Evolutionary conservation across 1,140 invertebrate species (phyloP), one percentile per base, ranked within the genome.

Genomic region (Nephotettix cincticeps): DNA sequence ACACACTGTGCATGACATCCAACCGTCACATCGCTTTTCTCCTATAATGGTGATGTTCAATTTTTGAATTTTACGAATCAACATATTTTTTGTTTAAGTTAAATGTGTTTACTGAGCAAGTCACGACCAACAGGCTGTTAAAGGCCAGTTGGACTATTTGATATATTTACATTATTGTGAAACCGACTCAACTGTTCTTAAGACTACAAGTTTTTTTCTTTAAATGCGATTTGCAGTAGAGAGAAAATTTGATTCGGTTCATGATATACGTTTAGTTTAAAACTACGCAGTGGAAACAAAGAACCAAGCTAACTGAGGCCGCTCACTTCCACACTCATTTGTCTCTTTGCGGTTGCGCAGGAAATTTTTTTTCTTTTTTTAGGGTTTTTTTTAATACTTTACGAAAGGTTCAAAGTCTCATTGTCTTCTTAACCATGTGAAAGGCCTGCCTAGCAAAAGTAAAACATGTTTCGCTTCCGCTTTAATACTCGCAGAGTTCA

Each of bases 401-500:
- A 61, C 56, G 28, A 61, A 61, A 29, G 27, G 13, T 61, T 61
- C n/a, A 51, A 19, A 21, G 56, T 61, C 23, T 27, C 47, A 54
- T 14, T 61, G 56, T 61, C 25, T 27, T 61, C 56, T 61, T 61
- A 61, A 27, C 56, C 56, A 21, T 61, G 56, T 61, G 56, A 29
- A 61, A 61, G 28, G 56, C 56, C 56, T 61, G 21, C 56, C 56
- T 61, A 61, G 56, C 56, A 29, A 61, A 29, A 61, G 27, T 25
- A 29, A 25, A 29, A 61, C n/a, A 4, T 61, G 56, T 27, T 29
- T 51, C 28, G 25, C 56, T 61, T 25, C 56, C 11, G 56, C 56
- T 61, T 61, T 61, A 25, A 61, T 29, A 61, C 56, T 61, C 23
- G 56, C 27, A 61, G 56, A 51, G 47, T 51, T 21, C 3, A 21